A percentile compares a stretch with the other conserved stretches of the same genome.
phyloP scores from a whole-genome alignment of 1,140 invertebrate species.

The Brachionus sp. region DNA sequence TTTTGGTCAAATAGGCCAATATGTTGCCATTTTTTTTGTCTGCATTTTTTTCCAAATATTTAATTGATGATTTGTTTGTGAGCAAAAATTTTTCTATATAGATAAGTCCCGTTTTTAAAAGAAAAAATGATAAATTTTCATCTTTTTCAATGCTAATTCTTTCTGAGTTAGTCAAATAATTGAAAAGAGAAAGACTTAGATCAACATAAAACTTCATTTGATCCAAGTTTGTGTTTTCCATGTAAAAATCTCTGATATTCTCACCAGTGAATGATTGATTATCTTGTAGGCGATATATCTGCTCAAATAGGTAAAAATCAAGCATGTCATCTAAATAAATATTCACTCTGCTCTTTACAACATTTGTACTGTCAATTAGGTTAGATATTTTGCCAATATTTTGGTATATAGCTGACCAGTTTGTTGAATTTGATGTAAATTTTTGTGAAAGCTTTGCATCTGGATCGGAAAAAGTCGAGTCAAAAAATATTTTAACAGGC shows the following conservation, averaged over 20 bases:
- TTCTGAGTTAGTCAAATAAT: not conserved
- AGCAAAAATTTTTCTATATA: conserved; percentile 13
- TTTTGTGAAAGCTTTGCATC: not conserved
- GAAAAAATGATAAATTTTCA: not conserved
- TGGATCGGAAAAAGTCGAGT: not conserved
- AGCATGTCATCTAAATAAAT: not conserved
- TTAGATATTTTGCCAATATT: not conserved
- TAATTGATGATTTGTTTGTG: not conserved
- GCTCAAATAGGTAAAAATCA: not conserved
- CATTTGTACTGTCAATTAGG: not conserved
- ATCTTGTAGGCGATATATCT: not conserved
- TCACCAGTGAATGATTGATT: not conserved
- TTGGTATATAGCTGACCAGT: not conserved
- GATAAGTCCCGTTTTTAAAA: not conserved
- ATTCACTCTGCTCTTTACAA: not conserved
- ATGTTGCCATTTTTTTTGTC: not conserved
- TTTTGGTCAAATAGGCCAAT: not conserved
- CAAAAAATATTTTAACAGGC: not conserved
- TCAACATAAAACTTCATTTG: not conserved
- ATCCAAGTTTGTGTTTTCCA: not conserved
- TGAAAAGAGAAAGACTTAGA: not conserved
- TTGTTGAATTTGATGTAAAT: not conserved
- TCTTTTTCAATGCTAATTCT: not conserved
- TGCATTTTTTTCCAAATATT: not conserved
- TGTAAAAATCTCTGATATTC: not conserved